Base-by-base conservation (phyloP, 2,888 invertebrate species). In the Laothoe populi region DNA sequence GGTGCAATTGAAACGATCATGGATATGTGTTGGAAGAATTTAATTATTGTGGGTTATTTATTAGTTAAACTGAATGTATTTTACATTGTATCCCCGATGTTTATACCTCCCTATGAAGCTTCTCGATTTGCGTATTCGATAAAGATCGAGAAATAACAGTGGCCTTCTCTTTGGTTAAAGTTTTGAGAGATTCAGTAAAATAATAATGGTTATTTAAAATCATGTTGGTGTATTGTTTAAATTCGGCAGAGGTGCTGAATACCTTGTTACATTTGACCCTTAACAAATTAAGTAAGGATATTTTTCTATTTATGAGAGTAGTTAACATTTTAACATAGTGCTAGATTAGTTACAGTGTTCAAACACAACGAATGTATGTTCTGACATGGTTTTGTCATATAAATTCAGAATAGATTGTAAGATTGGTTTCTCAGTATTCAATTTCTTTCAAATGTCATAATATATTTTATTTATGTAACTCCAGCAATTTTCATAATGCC, bases 291-390 rank as follows among this genome's bases (percentile, higher is more conserved):
- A 64, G 67, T 67, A 63, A 67, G 73, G 73, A 73, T 74, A 72
- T 73, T 48, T 38, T 38, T 40, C 65, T 67, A 68, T 68, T 66
- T 62, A 67, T 63, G 57, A 63, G 64, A 68, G 63, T 69, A 59
- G 71, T 66, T 57, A 67, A 68, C 64, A 68, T 66, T 68, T 70
- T 58, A 67, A 40, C 21, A 57, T 73, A 73, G 73, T 74, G 70
- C 70, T 79, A 81, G 74, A 63, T 63, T 75, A 76, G 73, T 68
- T 74, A 70, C 76, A 81, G 79, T 84, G 81, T 86, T 87, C 82
- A 81, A 85, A 85, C 81, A 86, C 88, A 90, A 90, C 88, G 86
- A 90, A 86, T 78, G 77, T 72, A 73, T 70, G 70, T 80, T 80
- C 79, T 72, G 69, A 78, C 73, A 76, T 53, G 35, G 53, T 81